Conservation (phyloP, 1,140 invertebrate genomes). For the Anadara kagoshimensis region DNA sequence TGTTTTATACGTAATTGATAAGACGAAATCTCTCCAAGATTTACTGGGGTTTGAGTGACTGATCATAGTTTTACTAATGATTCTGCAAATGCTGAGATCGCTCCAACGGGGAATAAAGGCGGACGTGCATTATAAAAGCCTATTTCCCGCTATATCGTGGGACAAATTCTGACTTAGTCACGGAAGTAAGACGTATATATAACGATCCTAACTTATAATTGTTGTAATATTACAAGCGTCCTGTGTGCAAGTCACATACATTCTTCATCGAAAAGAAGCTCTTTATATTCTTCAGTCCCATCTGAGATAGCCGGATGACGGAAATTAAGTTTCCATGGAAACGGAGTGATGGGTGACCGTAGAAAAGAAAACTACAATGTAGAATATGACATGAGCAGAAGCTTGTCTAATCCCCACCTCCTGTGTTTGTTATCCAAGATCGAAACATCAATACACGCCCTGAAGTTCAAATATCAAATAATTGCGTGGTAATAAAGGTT, state of each 20-base stretch:
- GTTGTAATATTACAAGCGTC: neutral
- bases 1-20: too few relatives aligned
- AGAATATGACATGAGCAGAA: slow-evolving; percentile 26
- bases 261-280: slow-evolving; percentile 7
- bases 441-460: slow-evolving; percentile 23
- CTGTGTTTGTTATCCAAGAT: slow-evolving; percentile 5
- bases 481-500: too few relatives aligned
- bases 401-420: slow-evolving; percentile 3
- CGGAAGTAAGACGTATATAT: slow-evolving; percentile 11
- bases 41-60: too few relatives aligned
- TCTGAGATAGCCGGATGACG: slow-evolving; percentile 42
- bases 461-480: neutral
- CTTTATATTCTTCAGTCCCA: slow-evolving; percentile 36
- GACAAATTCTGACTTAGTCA: slow-evolving; percentile 19
- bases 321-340: slow-evolving; percentile 41
- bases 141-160: slow-evolving; percentile 23
- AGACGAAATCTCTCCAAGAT: too few relatives aligned
- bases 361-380: slow-evolving; percentile 15
- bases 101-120: slow-evolving; percentile 11
- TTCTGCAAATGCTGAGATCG: too few relatives aligned
- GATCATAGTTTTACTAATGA: too few relatives aligned
- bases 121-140: slow-evolving; percentile 18
- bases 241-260: neutral
- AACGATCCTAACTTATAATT: neutral
- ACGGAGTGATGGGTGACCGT: slow-evolving; percentile 22